Percentiles rank a stretch among this genome's conserved stretches.
Conservation (phyloP, 2,113 vertebrate genomes). For the Cavia porcellus region DNA sequence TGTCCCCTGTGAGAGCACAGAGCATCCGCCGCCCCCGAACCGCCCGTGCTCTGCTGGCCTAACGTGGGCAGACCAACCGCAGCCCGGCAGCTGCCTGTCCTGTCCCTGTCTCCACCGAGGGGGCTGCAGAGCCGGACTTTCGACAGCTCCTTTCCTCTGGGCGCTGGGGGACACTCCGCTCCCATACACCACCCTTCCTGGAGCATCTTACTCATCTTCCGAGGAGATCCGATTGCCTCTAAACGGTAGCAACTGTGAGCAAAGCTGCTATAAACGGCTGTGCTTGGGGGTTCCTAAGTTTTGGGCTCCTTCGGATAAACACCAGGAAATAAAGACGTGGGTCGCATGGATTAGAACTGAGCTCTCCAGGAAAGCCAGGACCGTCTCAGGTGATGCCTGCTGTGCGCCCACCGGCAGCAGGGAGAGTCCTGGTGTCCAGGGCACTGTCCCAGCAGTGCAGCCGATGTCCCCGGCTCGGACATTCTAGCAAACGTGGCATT, state of each 20-base stretch:
- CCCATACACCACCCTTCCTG: too few species aligned
- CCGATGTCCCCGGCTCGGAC: too few species aligned
- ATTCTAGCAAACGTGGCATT: neutral
- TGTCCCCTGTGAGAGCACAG: too few species aligned
- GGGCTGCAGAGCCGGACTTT: neutral
- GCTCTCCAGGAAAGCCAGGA: neutral
- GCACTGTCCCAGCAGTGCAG: neutral
- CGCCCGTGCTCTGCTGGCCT: too few species aligned
- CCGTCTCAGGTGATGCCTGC: neutral
- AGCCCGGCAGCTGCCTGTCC: neutral
- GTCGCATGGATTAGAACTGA: too few species aligned
- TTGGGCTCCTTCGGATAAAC: neutral
- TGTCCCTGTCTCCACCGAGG: too few species aligned
- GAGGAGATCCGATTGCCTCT: neutral
- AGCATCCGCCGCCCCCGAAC: too few species aligned
- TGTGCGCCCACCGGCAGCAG: neutral
- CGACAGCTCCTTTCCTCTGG: neutral
- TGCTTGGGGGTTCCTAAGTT: too few species aligned
- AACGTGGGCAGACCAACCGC: too few species aligned
- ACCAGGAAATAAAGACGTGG: neutral
- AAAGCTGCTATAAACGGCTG: neutral
- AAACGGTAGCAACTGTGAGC: neutral
- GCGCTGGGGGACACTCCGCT: too few species aligned
- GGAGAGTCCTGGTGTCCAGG: rapidly evolving
- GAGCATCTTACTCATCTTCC: too few species aligned